A percentile compares a stretch with the other conserved stretches of the same genome.
Conservation (phyloP, 1,140 invertebrate species). For the Drosophila mauritiana region DNA sequence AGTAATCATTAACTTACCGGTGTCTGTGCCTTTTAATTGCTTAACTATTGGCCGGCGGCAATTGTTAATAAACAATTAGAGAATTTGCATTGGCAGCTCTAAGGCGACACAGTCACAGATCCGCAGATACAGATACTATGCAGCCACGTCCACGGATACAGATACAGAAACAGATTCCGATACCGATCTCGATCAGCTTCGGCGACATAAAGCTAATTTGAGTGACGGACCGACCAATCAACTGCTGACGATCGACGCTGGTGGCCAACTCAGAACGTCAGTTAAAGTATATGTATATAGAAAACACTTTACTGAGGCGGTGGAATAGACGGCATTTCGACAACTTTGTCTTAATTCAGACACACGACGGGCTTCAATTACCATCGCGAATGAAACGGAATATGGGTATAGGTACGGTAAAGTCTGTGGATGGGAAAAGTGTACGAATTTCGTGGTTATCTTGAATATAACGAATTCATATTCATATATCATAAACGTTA, state of each 20-base stretch:
- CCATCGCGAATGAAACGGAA: slow-evolving; percentile 17
- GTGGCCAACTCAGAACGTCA: slow-evolving; percentile 52
- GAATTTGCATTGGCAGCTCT: slow-evolving; percentile 64
- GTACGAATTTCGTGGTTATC: background rate
- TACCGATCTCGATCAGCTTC: slow-evolving; percentile 53
- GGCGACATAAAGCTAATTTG: slow-evolving; percentile 68
- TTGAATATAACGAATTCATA: too few species aligned
- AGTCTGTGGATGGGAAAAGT: background rate
- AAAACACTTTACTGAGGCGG: slow-evolving; percentile 2
- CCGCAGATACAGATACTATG: slow-evolving; percentile 20
- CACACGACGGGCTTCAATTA: slow-evolving; percentile 75
- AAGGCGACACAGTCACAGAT: slow-evolving; percentile 30
- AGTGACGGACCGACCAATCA: slow-evolving; percentile 56
- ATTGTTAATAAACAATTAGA: slow-evolving; percentile 81
- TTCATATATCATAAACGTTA: too few species aligned
- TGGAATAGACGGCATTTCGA: slow-evolving; percentile 29
- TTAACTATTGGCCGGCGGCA: slow-evolving; percentile 75
- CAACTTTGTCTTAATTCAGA: slow-evolving; percentile 64
- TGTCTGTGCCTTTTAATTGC: slow-evolving; percentile 76
- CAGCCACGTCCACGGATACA: background rate
- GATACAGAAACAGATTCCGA: slow-evolving; percentile 31
- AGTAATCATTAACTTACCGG: slow-evolving; percentile 26
- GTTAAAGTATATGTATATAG: slow-evolving; percentile 9
- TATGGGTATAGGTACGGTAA: slow-evolving; percentile 11
- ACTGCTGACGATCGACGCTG: slow-evolving; percentile 56